Evolutionary conservation across 2,113 vertebrate genomes (phyloP).

Genomic region (Tetraodon nigroviridis): DNA sequence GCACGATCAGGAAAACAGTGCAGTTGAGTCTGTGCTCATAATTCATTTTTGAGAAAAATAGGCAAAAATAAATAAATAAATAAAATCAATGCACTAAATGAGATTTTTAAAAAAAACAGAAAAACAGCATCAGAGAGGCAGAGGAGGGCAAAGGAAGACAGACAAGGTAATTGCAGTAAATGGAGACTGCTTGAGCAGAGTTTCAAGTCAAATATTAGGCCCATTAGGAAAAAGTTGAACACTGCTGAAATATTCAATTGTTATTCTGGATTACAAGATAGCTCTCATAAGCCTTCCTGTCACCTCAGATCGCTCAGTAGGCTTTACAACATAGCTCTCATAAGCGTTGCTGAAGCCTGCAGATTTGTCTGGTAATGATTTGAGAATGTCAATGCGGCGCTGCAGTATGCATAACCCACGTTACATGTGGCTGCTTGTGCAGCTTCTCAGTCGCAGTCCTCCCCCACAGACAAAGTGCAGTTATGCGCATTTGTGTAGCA

Average conservation of each 20-base stretch:
- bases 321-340: slow-evolving; percentile 53
- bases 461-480: slow-evolving; percentile 45
- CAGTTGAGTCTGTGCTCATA: background rate
- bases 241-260: slow-evolving; percentile 59
- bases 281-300: slow-evolving; percentile 62
- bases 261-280: slow-evolving; percentile 59
- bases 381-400: slow-evolving; percentile 47
- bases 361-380: slow-evolving; percentile 55
- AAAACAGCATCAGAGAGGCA: slow-evolving; percentile 28
- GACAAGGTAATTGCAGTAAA: slow-evolving; percentile 1
- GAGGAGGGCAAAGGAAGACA: slow-evolving; percentile 4
- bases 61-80: slow-evolving; percentile 21
- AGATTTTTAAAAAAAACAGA: slow-evolving; percentile 24
- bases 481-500: slow-evolving; percentile 50
- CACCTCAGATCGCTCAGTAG: slow-evolving; percentile 63
- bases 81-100: slow-evolving; percentile 31
- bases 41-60: slow-evolving; percentile 9
- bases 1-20: background rate
- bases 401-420: slow-evolving; percentile 43
- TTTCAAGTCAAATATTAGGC: slow-evolving; percentile 60
- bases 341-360: slow-evolving; percentile 49
- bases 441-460: slow-evolving; percentile 25
- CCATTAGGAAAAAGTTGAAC: slow-evolving; percentile 48
- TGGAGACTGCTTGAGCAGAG: slow-evolving; percentile 42
- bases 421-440: slow-evolving; percentile 32